Percentiles rank a stretch among this genome's conserved stretches.
phyloP scores from a whole-genome alignment of 2,888 invertebrate species.

The Leucoptera coffeella region DNA sequence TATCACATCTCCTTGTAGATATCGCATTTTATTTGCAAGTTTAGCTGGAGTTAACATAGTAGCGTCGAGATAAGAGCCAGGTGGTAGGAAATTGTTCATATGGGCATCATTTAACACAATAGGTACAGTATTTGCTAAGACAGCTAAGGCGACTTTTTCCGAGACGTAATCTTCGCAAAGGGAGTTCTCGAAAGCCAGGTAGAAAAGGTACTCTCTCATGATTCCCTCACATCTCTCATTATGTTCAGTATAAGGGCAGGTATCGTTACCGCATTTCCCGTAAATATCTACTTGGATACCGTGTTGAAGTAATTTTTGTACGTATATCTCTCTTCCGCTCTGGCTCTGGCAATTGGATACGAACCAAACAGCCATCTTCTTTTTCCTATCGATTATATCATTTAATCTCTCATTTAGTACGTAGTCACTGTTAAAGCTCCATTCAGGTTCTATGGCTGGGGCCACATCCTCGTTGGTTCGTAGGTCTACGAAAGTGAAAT shows the following conservation, averaged over 20 bases:
- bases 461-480: not conserved
- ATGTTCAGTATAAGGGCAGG: too few relatives aligned
- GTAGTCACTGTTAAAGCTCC: too few relatives aligned
- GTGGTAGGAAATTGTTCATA: slow-evolving; percentile 1
- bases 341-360: slow-evolving; percentile 1
- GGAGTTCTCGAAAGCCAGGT: slow-evolving; percentile 2
- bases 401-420: too few relatives aligned
- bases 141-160: slow-evolving; percentile 1
- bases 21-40: not conserved
- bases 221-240: not conserved
- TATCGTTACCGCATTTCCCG: not conserved
- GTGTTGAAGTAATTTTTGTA: not conserved
- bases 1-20: not conserved
- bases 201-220: not conserved
- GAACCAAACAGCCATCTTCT: not conserved
- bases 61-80: slow-evolving; percentile 2
- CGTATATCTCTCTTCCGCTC: not conserved
- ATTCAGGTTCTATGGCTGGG: not conserved
- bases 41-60: not conserved
- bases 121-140: slow-evolving; percentile 1
- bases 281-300: not conserved
- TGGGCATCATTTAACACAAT: slow-evolving; percentile 1
- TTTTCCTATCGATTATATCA: not conserved
- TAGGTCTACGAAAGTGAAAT: not conserved
- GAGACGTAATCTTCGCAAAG: slow-evolving; percentile 1